Evolutionary conservation across 2,113 vertebrate species (phyloP), one percentile per base, ranked within the genome.

Genomic region (Phoxinus phoxinus): DNA sequence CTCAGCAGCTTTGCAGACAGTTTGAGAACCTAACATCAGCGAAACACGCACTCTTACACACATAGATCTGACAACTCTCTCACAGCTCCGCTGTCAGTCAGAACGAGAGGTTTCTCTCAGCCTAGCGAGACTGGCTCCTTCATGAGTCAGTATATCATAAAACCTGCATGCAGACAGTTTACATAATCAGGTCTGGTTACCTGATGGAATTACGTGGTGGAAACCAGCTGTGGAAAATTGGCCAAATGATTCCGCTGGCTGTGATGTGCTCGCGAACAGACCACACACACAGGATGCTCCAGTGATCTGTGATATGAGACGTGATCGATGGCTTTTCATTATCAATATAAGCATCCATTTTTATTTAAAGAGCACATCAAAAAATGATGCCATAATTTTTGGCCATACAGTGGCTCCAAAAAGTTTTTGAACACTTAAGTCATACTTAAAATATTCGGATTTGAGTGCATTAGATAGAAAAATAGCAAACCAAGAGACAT

Each of bases 121-220:
- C 25, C 75, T n/a, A 72, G 32, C 44, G n/a, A 53, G 46, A 58
- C 6, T 1, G 46, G 30, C 75, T 44, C 25, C 35, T 71, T 56
- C 63, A 15, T 37, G 30, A 71, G 46, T 71, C 48, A 17, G 56
- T 58, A 25, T 46, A 21, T 84, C 44, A 77, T 59, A 79, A 67
- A 84, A 84, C 51, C 65, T 79, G 80, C 86, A 71, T 51, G 75
- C 75, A 48, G 46, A 84, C 81, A 86, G 80, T 83, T 53, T 25
- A 79, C 48, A 65, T 41, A 46, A 76, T 37, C 37, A 74, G 74
- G 44, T 61, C 46, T 48, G 30, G 78, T 86, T 86, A 86, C 85
- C 85, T 86, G 78, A 73, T 86, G 69, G 85, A 82, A 82, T 81
- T 86, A 75, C 85, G 2, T 46, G 78, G 69, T 81, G 69, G 78